Percentiles rank a stretch among this genome's conserved stretches.
phyloP scores from a whole-genome alignment of 2,113 vertebrate genomes.

The Perca flavescens region DNA sequence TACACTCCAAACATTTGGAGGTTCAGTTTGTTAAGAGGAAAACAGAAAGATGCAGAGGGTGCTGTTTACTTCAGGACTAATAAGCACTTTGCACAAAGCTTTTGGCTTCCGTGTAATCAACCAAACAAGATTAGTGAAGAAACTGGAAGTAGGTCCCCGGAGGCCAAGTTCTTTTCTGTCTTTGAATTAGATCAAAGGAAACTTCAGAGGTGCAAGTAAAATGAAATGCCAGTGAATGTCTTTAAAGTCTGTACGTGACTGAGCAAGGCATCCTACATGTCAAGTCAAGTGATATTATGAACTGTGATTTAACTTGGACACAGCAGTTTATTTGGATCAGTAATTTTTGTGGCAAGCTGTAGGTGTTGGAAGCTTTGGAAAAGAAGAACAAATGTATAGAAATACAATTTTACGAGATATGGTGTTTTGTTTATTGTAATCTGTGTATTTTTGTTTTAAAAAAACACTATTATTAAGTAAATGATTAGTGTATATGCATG shows the following conservation, averaged over 20 bases:
- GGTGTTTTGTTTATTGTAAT: not conserved
- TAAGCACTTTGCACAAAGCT: constrained; percentile 65
- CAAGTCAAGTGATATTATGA: constrained; percentile 23
- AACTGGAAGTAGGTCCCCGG: constrained; percentile 47
- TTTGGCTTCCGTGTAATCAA: constrained; percentile 72
- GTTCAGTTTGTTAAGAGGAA: constrained; percentile 35
- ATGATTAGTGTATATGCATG: no score
- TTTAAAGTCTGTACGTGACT: constrained; percentile 19
- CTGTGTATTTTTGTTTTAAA: not conserved
- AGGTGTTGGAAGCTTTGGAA: not conserved
- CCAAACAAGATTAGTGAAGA: constrained; percentile 70
- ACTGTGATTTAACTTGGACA: constrained; percentile 16
- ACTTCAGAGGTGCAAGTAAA: constrained; percentile 48
- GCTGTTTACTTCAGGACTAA: constrained; percentile 68
- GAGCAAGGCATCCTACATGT: constrained; percentile 19
- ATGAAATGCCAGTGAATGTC: constrained; percentile 25
- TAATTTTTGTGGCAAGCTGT: not conserved
- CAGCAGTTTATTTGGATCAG: constrained; percentile 16
- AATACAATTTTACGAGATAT: not conserved
- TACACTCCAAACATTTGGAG: constrained; percentile 20
- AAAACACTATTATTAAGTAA: no score
- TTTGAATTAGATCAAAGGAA: constrained; percentile 59
- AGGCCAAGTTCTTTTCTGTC: constrained; percentile 45
- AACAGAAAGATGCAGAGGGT: constrained; percentile 39
- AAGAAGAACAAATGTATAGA: constrained; percentile 4